Conservation (phyloP, 2,113 vertebrate species). For the Arvicanthis niloticus region DNA sequence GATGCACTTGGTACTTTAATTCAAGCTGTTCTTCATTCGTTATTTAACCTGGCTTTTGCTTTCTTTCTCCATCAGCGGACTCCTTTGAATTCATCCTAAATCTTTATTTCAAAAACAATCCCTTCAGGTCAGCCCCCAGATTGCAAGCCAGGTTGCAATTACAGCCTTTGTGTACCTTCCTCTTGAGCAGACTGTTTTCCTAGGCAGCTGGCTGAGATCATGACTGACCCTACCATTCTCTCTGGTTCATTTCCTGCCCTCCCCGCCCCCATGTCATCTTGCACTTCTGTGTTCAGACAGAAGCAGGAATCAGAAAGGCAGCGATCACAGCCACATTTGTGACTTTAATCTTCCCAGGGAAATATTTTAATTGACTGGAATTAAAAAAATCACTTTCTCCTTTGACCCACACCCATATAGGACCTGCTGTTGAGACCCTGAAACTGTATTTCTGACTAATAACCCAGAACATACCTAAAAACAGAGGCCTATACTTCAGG, state of each 20-base stretch:
- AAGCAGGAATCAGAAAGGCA: neutral
- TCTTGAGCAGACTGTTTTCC: neutral
- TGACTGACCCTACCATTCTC: neutral
- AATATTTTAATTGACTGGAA: slow-evolving; percentile 26
- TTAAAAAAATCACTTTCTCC: slow-evolving; percentile 13
- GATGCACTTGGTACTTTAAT: neutral
- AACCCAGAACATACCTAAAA: neutral
- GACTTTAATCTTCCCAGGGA: neutral
- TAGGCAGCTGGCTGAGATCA: neutral
- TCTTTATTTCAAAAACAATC: slow-evolving; percentile 32
- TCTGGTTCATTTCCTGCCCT: neutral
- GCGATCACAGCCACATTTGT: neutral
- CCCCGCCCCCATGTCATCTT: neutral
- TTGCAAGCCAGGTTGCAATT: neutral
- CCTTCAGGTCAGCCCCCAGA: neutral
- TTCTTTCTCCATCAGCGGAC: neutral
- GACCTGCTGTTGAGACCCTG: neutral
- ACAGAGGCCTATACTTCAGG: neutral
- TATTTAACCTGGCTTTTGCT: slow-evolving; percentile 1
- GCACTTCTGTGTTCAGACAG: neutral
- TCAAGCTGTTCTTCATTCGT: neutral
- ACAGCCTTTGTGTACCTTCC: neutral
- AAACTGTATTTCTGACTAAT: neutral
- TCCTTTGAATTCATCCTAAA: slow-evolving; percentile 39
- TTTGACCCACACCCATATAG: neutral